Evolutionary conservation across 2,797 vertebrate species (phyloP).

Genomic region (Hirundo rustica): DNA sequence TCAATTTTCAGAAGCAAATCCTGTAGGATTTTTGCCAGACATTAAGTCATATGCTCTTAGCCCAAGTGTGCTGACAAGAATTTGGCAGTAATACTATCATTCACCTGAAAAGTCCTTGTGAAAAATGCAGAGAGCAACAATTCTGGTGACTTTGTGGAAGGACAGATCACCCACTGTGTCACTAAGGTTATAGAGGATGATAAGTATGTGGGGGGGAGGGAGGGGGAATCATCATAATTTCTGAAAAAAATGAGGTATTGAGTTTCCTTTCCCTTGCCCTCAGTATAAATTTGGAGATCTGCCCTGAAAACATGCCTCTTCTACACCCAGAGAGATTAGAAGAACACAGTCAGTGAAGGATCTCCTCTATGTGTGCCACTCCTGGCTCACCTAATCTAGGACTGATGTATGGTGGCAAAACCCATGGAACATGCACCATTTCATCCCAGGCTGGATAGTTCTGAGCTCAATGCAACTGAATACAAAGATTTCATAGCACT

Average conservation of each 20-base stretch:
- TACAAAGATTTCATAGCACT: neutral
- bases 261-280: neutral
- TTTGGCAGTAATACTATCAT: neutral
- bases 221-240: neutral
- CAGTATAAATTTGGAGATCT: neutral
- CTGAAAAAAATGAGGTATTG: neutral
- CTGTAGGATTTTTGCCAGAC: slow-evolving; percentile 14
- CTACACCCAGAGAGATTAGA: neutral
- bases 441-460: neutral
- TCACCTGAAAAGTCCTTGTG: slow-evolving; percentile 25
- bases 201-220: fast-evolving
- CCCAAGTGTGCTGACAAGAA: neutral
- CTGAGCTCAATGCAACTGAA: neutral
- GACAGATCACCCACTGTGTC: neutral
- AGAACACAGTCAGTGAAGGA: neutral
- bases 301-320: neutral
- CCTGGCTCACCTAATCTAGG: neutral
- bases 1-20: slow-evolving; percentile 28
- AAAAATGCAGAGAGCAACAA: slow-evolving; percentile 1
- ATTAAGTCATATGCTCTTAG: neutral
- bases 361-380: neutral
- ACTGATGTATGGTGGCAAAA: neutral
- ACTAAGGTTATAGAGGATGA: neutral
- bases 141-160: neutral
- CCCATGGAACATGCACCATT: fast-evolving